Conservation (phyloP, 2,113 vertebrate genomes). For the Trinectes maculatus region DNA sequence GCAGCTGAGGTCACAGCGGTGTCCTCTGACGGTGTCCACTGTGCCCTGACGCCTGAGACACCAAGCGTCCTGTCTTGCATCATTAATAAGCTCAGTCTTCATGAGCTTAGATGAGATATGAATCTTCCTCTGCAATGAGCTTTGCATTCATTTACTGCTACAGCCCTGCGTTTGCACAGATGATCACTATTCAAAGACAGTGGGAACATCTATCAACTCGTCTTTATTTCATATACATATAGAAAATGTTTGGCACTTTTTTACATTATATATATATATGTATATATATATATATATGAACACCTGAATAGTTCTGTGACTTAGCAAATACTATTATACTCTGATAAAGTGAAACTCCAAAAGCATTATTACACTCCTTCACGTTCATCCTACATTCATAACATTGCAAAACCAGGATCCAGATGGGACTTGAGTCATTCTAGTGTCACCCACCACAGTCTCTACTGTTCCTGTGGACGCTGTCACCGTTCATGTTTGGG, state of each 20-base stretch:
- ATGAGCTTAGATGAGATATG: slow-evolving; percentile 3
- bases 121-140: slow-evolving; percentile 2
- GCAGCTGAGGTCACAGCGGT: background rate
- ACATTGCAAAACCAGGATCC: slow-evolving; percentile 14
- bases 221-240: slow-evolving; percentile 74
- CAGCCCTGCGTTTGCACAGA: slow-evolving; percentile 2
- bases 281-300: slow-evolving; percentile 52
- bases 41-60: slow-evolving; percentile 1
- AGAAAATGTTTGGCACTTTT: slow-evolving; percentile 75
- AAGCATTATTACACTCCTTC: slow-evolving; percentile 68
- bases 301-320: slow-evolving; percentile 51
- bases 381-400: slow-evolving; percentile 51
- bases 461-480: background rate
- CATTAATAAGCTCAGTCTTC: slow-evolving; percentile 30
- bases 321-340: slow-evolving; percentile 40
- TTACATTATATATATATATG: slow-evolving; percentile 49
- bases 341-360: slow-evolving; percentile 46
- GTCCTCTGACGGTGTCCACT: too few relatives aligned
- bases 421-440: slow-evolving; percentile 2
- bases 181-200: background rate
- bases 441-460: background rate
- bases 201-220: slow-evolving; percentile 44
- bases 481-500: slow-evolving; percentile 91
- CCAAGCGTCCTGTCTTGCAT: slow-evolving; percentile 16
- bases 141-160: background rate